A percentile compares a stretch with the other conserved stretches of the same genome.
These are phyloP conservation scores for Vimba vimba DNA, from an alignment of 2,113 vertebrate genomes.

Conservation along the genomic window DNA sequence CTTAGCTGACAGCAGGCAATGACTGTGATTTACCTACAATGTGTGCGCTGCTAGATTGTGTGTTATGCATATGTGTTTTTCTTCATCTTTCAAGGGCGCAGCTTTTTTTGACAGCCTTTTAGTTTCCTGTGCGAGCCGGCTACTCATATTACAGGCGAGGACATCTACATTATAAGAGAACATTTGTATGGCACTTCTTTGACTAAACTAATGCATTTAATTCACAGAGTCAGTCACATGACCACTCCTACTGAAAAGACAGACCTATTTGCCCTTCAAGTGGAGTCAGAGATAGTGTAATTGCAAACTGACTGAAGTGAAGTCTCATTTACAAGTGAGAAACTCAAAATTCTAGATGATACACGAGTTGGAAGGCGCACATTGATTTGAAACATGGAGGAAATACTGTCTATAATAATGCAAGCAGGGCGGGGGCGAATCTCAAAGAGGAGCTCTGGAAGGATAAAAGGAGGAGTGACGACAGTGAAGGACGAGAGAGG, in stretches of 20 bases:
- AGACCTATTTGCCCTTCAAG: background rate
- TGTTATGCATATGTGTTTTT: background rate
- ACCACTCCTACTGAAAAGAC: background rate
- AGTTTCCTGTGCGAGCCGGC: background rate
- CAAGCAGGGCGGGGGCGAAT: too few relatives aligned
- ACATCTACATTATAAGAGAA: background rate
- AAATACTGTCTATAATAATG: background rate
- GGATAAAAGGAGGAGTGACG: too few relatives aligned
- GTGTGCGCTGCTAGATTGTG: background rate
- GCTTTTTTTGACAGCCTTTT: conserved; percentile 22
- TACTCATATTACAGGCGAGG: background rate
- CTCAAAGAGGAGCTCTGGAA: too few relatives aligned
- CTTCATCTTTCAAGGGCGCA: background rate
- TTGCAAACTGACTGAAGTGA: background rate
- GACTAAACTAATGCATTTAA: background rate
- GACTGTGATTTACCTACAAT: background rate
- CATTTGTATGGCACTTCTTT: background rate
- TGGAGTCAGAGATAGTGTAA: background rate
- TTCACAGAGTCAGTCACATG: background rate
- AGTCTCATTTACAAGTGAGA: background rate
- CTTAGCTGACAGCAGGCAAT: background rate
- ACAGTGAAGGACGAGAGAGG: too few relatives aligned
- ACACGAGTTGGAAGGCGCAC: background rate
- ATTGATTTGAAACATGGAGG: too few relatives aligned
- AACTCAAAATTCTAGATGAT: background rate